Evolutionary conservation across 2,113 vertebrate species (phyloP).

Genomic region (Dascyllus trimaculatus): DNA sequence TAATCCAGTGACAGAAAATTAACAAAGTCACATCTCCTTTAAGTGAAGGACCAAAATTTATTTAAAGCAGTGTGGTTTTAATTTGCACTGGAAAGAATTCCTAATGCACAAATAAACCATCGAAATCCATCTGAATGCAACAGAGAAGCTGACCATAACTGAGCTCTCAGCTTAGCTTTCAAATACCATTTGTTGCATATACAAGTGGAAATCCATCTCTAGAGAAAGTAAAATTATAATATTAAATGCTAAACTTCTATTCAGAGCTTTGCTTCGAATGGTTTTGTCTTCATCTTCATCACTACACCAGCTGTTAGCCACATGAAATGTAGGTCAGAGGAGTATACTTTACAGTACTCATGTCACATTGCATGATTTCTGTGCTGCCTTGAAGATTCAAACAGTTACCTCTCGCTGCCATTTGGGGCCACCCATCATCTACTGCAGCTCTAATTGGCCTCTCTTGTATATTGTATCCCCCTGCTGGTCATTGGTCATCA

Average conservation of each 20-base stretch:
- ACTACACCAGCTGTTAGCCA: constrained; percentile 16
- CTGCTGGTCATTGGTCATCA: background rate
- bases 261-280: background rate
- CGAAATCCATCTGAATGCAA: background rate
- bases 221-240: background rate
- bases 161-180: too few species aligned
- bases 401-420: background rate
- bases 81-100: too few species aligned
- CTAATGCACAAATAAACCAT: too few species aligned
- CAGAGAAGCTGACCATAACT: background rate
- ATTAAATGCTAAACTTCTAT: background rate
- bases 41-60: too few species aligned
- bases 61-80: too few species aligned
- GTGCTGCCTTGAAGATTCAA: constrained; percentile 2
- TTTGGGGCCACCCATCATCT: background rate
- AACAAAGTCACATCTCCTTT: too few species aligned
- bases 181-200: too few species aligned
- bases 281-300: background rate
- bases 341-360: constrained; percentile 6
- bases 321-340: constrained; percentile 32
- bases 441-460: constrained; percentile 4
- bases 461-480: background rate
- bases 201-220: too few species aligned
- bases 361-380: constrained; percentile 18
- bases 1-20: too few species aligned